phyloP scores from a whole-genome alignment of 2,797 vertebrate species.

The Emys orbicularis region DNA sequence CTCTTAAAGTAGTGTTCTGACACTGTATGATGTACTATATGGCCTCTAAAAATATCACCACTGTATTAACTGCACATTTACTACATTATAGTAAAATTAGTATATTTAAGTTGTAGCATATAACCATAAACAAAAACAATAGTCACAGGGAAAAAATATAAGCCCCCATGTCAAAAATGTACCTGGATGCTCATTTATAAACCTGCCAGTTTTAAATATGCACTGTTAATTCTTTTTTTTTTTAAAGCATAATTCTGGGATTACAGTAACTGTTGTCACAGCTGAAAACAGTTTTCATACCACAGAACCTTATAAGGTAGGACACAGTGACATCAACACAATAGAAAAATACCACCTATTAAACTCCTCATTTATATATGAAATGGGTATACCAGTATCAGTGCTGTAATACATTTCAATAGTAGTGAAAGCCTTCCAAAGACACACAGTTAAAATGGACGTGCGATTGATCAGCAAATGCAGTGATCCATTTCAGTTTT shows the following conservation, averaged over 20 bases:
- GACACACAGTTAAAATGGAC: conserved; percentile 69
- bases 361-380: conserved; percentile 18
- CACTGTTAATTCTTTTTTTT: not conserved
- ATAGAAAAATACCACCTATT: not conserved
- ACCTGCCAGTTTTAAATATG: fast-evolving
- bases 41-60: not conserved
- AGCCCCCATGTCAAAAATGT: not conserved
- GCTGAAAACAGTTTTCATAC: conserved; percentile 24
- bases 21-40: not conserved
- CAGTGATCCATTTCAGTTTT: conserved; percentile 15
- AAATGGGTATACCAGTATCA: not conserved
- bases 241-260: not conserved
- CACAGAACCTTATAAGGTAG: conserved; percentile 19
- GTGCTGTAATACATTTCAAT: conserved; percentile 24
- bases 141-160: not conserved
- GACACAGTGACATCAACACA: not conserved
- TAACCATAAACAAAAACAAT: not conserved
- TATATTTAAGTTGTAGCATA: not conserved
- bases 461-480: conserved; percentile 52
- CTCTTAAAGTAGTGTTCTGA: not conserved
- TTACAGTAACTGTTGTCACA: conserved; percentile 49
- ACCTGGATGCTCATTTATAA: not conserved
- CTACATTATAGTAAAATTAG: not conserved
- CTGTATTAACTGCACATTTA: not conserved
- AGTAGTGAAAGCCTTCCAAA: not conserved